These are phyloP conservation scores for Montipora sp. DNA, from an alignment of 64 coral and sea anemone genomes.

Conservation along the genomic window DNA sequence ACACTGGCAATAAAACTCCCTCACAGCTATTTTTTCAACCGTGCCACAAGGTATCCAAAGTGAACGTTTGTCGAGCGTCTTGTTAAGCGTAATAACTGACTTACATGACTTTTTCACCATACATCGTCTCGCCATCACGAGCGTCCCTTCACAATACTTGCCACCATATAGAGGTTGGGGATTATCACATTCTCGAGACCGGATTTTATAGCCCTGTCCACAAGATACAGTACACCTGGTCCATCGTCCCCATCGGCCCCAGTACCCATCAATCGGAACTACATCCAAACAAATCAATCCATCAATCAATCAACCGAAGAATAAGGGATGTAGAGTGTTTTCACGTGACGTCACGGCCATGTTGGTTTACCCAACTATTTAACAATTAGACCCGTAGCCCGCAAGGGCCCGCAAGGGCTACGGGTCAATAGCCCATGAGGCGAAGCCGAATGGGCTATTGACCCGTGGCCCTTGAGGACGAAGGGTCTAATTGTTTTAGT, in stretches of 20 bases:
- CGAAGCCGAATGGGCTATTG: too few relatives aligned
- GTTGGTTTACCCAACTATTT: too few relatives aligned
- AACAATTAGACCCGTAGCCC: too few relatives aligned
- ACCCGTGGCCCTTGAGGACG: too few relatives aligned
- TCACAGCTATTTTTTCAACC: too few relatives aligned
- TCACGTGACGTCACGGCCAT: too few relatives aligned
- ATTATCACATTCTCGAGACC: constrained; percentile 21
- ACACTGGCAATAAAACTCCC: too few relatives aligned
- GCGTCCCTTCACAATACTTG: constrained; percentile 11
- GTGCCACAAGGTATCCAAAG: not conserved
- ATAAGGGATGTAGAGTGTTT: not conserved
- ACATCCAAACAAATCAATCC: not conserved
- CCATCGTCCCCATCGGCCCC: constrained; percentile 55
- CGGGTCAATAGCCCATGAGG: too few relatives aligned
- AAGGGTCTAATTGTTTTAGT: too few relatives aligned
- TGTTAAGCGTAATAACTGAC: not conserved
- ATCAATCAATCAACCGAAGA: not conserved
- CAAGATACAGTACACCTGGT: constrained; percentile 15
- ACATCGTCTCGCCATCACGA: not conserved
- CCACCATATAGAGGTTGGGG: constrained; percentile 26
- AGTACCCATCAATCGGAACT: constrained; percentile 43
- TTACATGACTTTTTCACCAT: constrained; percentile 18
- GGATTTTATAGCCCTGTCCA: constrained; percentile 15
- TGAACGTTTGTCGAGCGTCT: not conserved
- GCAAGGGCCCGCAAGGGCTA: too few relatives aligned